phyloP scores from a whole-genome alignment of 2,888 invertebrate genomes.

The Norana najaformis region DNA sequence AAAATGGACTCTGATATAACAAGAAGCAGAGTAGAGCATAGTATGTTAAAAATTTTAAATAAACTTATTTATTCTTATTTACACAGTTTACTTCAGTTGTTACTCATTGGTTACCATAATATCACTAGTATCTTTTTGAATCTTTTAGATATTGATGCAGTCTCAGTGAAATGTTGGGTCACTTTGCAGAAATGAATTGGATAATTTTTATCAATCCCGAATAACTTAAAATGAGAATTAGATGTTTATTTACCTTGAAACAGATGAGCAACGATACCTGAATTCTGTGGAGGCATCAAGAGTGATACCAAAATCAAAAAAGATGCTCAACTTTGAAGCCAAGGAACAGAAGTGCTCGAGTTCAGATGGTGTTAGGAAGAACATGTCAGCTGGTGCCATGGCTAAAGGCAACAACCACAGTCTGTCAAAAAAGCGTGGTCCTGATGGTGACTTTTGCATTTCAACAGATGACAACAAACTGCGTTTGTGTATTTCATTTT shows the following conservation, averaged over 20 bases:
- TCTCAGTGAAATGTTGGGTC: neutral
- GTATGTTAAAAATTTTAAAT: no score
- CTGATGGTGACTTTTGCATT: neutral
- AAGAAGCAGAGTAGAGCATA: no score
- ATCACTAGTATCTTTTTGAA: neutral
- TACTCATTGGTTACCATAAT: neutral
- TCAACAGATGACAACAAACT: neutral
- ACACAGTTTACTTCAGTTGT: neutral
- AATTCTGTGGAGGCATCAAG: slow-evolving; percentile 10
- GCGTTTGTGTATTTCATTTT: neutral
- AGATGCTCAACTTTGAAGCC: slow-evolving; percentile 3
- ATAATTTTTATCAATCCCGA: neutral
- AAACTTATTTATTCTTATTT: no score
- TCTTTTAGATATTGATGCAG: neutral
- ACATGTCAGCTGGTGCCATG: neutral
- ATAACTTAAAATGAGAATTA: neutral
- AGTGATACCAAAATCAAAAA: neutral
- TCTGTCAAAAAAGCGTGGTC: slow-evolving; percentile 14
- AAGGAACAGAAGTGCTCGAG: neutral
- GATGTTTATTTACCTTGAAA: neutral
- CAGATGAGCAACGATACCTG: slow-evolving; percentile 16
- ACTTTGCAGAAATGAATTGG: neutral
- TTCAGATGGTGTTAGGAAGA: neutral
- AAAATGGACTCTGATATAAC: no score
- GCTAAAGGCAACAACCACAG: neutral